Evolutionary conservation across 2,797 vertebrate species (phyloP), one percentile per base, ranked within the genome.

Genomic region (Bryconaethiops microstoma): DNA sequence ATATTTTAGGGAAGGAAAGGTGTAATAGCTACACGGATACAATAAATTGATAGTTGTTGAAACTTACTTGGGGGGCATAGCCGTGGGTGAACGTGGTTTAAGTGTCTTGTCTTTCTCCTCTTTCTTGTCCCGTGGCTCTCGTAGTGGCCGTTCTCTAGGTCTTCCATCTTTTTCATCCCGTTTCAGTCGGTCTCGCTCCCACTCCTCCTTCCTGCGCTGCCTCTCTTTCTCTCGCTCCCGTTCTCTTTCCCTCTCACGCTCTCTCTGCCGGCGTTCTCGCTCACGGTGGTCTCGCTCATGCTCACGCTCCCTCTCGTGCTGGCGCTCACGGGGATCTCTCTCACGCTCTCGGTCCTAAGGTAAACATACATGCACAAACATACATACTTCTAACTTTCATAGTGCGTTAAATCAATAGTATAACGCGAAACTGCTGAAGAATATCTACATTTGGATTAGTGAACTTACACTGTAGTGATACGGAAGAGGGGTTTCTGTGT

Each of bases 401-500:
- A 62, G 10, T 25, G 17, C 29, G 8, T 5, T 60, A 13, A 8
- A 8, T 21, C 1, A 57, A 8, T 2, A 48, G 5, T 12, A 35
- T 48, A 9, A 48, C 9, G 2, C 35, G 35, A 29, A 29, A 62
- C 2, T 19, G 55, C 17, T 59, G 14, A n/a, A 35, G 35, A 35
- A 3, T 35, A 35, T 35, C 35, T 35, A 59, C 17, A 21, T n/a
- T n/a, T 21, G 4, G 7, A 7, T 21, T n/a, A 76, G 88, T 40
- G 85, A 88, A 95, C 97, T 96, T 86, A 99, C 96, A 55, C 88
- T 92, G 89, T 96, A 98, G 89, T 94, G 96, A 86, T 96, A 98
- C 0, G 97, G 96, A 62, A 97, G 96, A 45, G 94, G 94, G 0
- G 96, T 93, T 85, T 99, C 98, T 40, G 97, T 98, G 87, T 99